Percentiles rank a stretch among this genome's conserved stretches.
phyloP scores from a whole-genome alignment of 2,113 vertebrate species.

The Boleophthalmus pectinirostris region DNA sequence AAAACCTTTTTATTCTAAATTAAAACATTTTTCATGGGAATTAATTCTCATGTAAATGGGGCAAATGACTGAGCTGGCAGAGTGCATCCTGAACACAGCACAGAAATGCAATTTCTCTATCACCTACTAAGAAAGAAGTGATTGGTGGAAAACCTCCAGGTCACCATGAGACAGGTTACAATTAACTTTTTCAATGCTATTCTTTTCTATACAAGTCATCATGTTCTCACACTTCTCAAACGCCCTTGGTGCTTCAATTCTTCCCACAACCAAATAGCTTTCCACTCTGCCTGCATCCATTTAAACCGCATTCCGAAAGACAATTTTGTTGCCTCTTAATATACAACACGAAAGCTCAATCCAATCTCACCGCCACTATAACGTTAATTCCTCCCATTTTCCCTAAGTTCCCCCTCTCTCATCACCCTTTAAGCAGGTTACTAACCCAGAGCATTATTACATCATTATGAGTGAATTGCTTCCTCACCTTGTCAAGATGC shows the following conservation, averaged over 20 bases:
- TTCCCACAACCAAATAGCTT: neutral
- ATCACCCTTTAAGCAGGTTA: slow-evolving; percentile 36
- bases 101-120: too few species aligned
- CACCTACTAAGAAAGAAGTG: too few species aligned
- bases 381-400: slow-evolving; percentile 9
- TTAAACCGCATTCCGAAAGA: neutral
- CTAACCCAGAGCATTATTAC: slow-evolving; percentile 50
- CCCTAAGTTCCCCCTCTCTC: slow-evolving; percentile 22
- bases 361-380: neutral
- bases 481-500: slow-evolving; percentile 60
- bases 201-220: neutral
- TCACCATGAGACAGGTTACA: neutral
- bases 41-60: too few species aligned
- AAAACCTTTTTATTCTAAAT: too few species aligned
- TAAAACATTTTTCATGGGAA: too few species aligned
- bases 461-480: slow-evolving; percentile 52
- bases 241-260: neutral
- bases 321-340: neutral
- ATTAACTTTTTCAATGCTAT: neutral
- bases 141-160: too few species aligned
- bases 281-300: neutral
- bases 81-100: too few species aligned
- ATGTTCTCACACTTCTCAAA: neutral
- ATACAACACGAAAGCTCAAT: neutral
- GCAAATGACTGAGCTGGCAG: too few species aligned